A percentile compares a stretch with the other conserved stretches of the same genome.
Evolutionary conservation across 2,888 invertebrate species (phyloP).

Genomic region (Plutella xylostella): DNA sequence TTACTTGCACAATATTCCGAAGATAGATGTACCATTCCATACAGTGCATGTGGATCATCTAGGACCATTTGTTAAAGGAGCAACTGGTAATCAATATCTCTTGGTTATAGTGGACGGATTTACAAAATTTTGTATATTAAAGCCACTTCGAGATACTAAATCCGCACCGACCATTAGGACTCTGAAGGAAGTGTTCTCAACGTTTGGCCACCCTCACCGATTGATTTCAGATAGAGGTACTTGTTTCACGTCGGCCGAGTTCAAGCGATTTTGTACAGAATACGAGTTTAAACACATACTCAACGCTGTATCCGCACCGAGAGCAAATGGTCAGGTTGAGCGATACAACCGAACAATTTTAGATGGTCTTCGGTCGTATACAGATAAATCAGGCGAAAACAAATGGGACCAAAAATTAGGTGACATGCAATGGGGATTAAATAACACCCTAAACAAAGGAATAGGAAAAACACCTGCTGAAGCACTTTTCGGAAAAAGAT

Average conservation of each 20-base stretch:
- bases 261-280: not conserved
- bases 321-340: constrained; percentile 14
- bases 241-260: constrained; percentile 9
- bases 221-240: constrained; percentile 15
- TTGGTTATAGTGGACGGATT: constrained; percentile 5
- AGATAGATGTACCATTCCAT: constrained; percentile 10
- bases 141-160: constrained; percentile 12
- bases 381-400: not conserved
- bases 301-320: constrained; percentile 9
- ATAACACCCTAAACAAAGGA: constrained; percentile 6
- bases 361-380: constrained; percentile 7
- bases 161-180: constrained; percentile 4
- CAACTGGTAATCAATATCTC: not conserved
- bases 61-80: constrained; percentile 8
- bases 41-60: not conserved
- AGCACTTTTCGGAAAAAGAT: constrained; percentile 27
- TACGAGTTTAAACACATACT: constrained; percentile 7
- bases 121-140: constrained; percentile 7
- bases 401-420: not conserved
- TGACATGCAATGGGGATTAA: constrained; percentile 1
- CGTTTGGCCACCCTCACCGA: constrained; percentile 12
- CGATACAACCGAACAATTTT: constrained; percentile 8
- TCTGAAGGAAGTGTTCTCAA: constrained; percentile 13
- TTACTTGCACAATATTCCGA: constrained; percentile 17
- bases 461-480: constrained; percentile 16